These are phyloP conservation scores for Eulimnadia texana DNA, from an alignment of 1,140 invertebrate species.

Conservation along the genomic window DNA sequence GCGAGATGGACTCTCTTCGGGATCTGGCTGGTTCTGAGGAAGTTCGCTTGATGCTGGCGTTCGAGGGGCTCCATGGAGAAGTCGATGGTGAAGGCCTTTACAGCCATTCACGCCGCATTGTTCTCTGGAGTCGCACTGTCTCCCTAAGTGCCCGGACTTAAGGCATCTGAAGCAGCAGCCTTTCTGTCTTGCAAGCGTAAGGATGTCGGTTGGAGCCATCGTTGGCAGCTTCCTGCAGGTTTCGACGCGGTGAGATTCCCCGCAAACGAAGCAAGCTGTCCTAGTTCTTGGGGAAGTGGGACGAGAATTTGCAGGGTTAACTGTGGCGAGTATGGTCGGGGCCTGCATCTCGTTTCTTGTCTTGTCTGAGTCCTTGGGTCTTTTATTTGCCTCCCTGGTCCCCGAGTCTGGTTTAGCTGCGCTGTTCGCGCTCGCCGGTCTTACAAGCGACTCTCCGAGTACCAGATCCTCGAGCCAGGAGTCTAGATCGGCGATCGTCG, in stretches of 20 bases:
- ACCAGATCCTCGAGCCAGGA: not conserved
- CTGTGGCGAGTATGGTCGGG: not conserved
- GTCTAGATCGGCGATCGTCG: constrained; percentile 4
- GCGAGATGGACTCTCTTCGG: too few relatives aligned
- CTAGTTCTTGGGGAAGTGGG: not conserved
- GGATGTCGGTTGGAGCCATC: not conserved
- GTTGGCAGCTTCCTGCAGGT: constrained; percentile 5
- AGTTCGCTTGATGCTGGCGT: not conserved
- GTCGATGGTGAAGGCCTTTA: not conserved
- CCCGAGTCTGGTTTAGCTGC: not conserved
- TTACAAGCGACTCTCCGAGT: not conserved
- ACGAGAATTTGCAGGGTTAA: not conserved
- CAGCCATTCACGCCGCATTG: not conserved
- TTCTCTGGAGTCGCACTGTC: not conserved
- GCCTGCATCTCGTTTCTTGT: constrained; percentile 14
- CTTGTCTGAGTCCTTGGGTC: not conserved
- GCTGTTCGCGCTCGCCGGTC: not conserved
- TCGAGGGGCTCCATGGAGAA: constrained; percentile 1
- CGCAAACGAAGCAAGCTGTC: not conserved
- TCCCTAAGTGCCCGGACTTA: not conserved
- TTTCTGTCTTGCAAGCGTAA: not conserved
- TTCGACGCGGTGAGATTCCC: not conserved
- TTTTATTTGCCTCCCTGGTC: not conserved
- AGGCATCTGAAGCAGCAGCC: not conserved
- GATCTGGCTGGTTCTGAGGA: not conserved